These are phyloP conservation scores for Brachionus manjavacas DNA, from an alignment of 1,140 invertebrate genomes.

Conservation along the genomic window DNA sequence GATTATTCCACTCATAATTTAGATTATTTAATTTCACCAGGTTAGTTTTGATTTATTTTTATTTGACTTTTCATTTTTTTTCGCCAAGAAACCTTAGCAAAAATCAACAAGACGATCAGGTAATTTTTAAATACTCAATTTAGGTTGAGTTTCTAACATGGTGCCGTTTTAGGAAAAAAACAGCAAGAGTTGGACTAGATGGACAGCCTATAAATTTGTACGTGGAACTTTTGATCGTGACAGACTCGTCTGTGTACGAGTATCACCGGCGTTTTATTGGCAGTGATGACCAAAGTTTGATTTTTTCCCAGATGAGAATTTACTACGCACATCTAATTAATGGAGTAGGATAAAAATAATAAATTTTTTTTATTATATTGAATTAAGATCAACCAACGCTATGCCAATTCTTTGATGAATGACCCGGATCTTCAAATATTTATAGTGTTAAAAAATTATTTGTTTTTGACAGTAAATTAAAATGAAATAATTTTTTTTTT, in stretches of 20 bases:
- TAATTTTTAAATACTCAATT: neutral
- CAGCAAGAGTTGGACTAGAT: neutral
- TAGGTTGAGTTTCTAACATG: too few species aligned
- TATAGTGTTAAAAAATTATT: slow-evolving; percentile 1
- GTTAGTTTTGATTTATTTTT: neutral
- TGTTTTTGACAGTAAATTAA: slow-evolving; percentile 4
- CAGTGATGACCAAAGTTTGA: neutral
- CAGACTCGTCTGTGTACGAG: neutral
- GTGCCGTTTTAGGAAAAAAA: neutral
- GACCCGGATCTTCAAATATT: neutral
- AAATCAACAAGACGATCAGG: neutral
- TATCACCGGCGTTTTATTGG: neutral
- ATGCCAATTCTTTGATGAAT: neutral
- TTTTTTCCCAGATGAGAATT: slow-evolving; percentile 13
- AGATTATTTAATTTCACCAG: neutral
- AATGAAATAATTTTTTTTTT: neutral
- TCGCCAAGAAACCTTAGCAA: neutral
- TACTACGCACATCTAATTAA: slow-evolving; percentile 10
- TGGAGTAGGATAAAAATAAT: neutral
- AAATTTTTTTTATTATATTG: neutral
- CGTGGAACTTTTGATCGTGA: neutral
- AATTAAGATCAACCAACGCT: neutral
- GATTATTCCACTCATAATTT: neutral
- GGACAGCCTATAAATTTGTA: neutral
- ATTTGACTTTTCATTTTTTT: neutral